Evolutionary conservation across 2,113 vertebrate species (phyloP), one percentile per base, ranked within the genome.

Genomic region (Phaethon lepturus): DNA sequence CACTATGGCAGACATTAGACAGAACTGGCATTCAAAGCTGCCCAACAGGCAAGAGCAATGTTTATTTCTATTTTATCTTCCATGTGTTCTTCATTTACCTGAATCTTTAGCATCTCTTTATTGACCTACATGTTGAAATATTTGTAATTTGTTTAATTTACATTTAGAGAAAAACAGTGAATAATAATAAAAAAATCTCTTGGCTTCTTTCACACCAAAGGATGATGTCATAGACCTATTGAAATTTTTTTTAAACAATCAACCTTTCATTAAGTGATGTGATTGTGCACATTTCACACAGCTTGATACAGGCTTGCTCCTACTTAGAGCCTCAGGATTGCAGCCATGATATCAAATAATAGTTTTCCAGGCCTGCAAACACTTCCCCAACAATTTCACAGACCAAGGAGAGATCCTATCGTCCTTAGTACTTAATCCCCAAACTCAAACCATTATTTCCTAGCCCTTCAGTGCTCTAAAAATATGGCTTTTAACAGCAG

Each of bases 201-300:
- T 74, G 52, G 81, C 67, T 88, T 75, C 69, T 75, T 67, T 68
- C 66, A 64, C 60, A 78, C 49, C 19, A 72, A 92, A 86, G 56
- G 73, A 86, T 93, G 90, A 97, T 22, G 47, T 86, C 79, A 90
- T 52, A 55, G 23, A 11, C 47, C 64, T 93, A 60, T 56, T 87
- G 79, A 91, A 90, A 95, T 85, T 88, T 91, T 78, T 80, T 92
- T 76, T 50, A 71, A 88, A 93, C 74, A 94, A 92, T 82, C 58
- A 85, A 38, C n/a, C 55, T 56, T 91, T 92, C 76, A 91, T 3
- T 77, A 35, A 92, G 24, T 44, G 62, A 87, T 76, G 60, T 8
- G 31, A 80, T 62, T 0, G 2, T 31, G 50, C 62, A 45, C 49
- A 72, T 90, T 38, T 86, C 8, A 0, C 55, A 53, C 1, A 3